Evolutionary conservation across 64 coral and sea anemone species (phyloP).

Genomic region (Dendronephthya gigantea): DNA sequence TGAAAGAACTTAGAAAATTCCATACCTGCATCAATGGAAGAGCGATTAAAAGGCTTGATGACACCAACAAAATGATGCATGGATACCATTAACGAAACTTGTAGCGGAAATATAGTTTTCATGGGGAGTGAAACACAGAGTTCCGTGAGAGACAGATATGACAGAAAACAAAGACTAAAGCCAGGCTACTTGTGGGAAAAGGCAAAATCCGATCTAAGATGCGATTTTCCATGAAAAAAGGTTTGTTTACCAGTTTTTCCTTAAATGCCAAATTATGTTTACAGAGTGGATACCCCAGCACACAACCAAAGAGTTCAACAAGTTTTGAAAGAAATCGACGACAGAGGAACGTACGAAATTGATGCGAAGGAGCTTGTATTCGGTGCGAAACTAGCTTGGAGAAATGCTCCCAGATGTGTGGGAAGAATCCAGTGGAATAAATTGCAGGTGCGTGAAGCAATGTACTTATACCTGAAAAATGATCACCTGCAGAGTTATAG

Average conservation of each 20-base stretch:
- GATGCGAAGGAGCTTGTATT: slow-evolving; percentile 72
- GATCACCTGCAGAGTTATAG: too few relatives aligned
- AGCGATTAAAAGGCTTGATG: too few relatives aligned
- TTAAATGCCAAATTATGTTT: neutral
- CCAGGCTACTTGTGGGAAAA: too few relatives aligned
- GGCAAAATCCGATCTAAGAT: neutral
- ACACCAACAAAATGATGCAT: too few relatives aligned
- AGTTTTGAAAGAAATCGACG: slow-evolving; percentile 69
- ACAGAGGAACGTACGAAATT: slow-evolving; percentile 74
- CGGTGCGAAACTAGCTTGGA: slow-evolving; percentile 70
- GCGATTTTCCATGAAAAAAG: neutral
- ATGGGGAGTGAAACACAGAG: too few relatives aligned
- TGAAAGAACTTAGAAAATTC: too few relatives aligned
- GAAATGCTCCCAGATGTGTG: slow-evolving; percentile 83
- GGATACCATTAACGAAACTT: too few relatives aligned
- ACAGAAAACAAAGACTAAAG: too few relatives aligned
- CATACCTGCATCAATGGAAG: too few relatives aligned
- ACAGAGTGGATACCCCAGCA: slow-evolving; percentile 48
- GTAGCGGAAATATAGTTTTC: too few relatives aligned
- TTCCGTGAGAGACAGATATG: too few relatives aligned
- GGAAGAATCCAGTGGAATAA: slow-evolving; percentile 98
- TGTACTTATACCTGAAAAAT: too few relatives aligned
- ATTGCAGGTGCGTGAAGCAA: slow-evolving; percentile 49
- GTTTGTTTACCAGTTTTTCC: neutral
- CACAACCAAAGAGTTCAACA: slow-evolving; percentile 50